Base-by-base conservation (phyloP, 2,113 vertebrate genomes). In the Podocnemis expansa region DNA sequence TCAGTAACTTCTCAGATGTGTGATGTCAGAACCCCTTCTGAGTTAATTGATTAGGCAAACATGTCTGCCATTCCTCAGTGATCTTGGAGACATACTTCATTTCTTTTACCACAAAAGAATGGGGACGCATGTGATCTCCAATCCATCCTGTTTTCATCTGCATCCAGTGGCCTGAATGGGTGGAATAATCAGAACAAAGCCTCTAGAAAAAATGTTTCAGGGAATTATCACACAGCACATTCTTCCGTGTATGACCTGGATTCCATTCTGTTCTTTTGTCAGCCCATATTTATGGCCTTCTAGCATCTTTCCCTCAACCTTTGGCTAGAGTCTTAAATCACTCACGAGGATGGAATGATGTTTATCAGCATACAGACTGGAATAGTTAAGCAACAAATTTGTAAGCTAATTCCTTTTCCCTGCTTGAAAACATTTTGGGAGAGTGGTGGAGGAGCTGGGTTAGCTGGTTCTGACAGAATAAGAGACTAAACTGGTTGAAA, bases 331-430 rank as follows among this genome's bases (percentile, higher is more conserved):
- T 90, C 95, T 93, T 87, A 93, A 94, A 96, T 88, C 80, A 93
- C 94, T 96, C 93, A 85, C 89, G 91, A 96, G 94, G 56, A 92
- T 95, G 63, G 78, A 86, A 70, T 94, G 89, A 93, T 96, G 91
- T 95, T 92, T 96, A 79, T 91, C 73, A 25, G 84, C 91, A 85
- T 91, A 82, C 85, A 83, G 88, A 80, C 90, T 89, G 85, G 27
- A 95, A 91, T 91, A 95, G 93, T 91, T 90, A 93, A 93, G 88
- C 91, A 86, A 78, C 93, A 87, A 90, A 84, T 84, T 93, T 60
- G 78, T 79, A 94, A 90, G 95, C 21, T 52, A 92, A 90, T 92
- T 85, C 47, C 56, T 49, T 85, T 82, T 83, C 93, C 83, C 47
- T 89, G 84, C 80, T 63, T 81, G 47, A 79, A 92, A 58, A 51